These are phyloP conservation scores for Melikaiella ostensackeni DNA, from an alignment of 2,888 invertebrate genomes.

Conservation along the genomic window DNA sequence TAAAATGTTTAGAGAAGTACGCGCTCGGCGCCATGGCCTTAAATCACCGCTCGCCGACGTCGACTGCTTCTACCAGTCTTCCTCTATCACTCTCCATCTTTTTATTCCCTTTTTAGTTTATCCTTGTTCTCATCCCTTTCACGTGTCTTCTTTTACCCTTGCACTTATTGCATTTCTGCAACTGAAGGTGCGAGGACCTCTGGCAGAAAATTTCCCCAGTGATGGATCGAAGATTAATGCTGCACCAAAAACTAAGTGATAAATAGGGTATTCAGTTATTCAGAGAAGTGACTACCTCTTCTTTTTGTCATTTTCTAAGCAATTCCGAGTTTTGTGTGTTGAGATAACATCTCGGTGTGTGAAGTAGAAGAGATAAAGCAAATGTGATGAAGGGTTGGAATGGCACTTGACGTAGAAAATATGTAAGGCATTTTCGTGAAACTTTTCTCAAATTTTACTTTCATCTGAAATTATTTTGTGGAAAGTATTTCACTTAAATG, in stretches of 20 bases:
- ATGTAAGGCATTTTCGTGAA: neutral
- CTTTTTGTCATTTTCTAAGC: neutral
- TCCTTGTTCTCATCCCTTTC: constrained; percentile 34
- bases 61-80: constrained; percentile 53
- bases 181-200: constrained; percentile 17
- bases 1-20: constrained; percentile 73
- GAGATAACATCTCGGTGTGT: neutral
- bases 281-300: neutral
- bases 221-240: constrained; percentile 31
- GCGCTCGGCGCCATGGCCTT: constrained; percentile 61
- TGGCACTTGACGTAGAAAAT: neutral
- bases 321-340: neutral
- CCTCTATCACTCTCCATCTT: constrained; percentile 40
- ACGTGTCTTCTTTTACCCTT: constrained; percentile 7
- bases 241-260: constrained; percentile 32
- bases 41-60: constrained; percentile 66
- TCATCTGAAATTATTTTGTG: too few relatives aligned
- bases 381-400: neutral
- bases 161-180: constrained; percentile 28
- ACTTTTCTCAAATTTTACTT: neutral
- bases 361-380: neutral
- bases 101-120: constrained; percentile 14
- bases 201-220: constrained; percentile 30
- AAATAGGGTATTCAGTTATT: constrained; percentile 32
- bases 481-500: too few relatives aligned